Percentiles rank a stretch among this genome's conserved stretches.
These are phyloP conservation scores for Spodoptera picta DNA, from an alignment of 2,888 invertebrate genomes.

Conservation along the genomic window DNA sequence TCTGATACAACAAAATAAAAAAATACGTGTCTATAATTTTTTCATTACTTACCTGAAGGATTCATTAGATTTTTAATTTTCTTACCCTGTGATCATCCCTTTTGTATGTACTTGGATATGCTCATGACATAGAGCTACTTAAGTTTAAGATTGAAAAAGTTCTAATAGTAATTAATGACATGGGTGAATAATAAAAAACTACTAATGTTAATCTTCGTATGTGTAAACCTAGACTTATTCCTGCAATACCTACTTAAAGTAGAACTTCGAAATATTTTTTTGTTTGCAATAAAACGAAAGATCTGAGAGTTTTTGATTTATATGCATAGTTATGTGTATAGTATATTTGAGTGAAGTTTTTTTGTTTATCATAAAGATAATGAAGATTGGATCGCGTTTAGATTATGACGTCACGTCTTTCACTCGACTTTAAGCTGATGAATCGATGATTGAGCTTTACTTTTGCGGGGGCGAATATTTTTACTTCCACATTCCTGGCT, in stretches of 20 bases:
- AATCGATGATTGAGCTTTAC: constrained; percentile 21
- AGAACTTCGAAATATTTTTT: constrained; percentile 7
- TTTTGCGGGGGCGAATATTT: constrained; percentile 18
- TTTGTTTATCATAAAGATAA: constrained; percentile 31
- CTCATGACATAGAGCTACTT: no score
- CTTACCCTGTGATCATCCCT: no score
- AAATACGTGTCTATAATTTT: no score
- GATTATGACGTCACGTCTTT: constrained; percentile 16
- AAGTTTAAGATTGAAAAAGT: no score
- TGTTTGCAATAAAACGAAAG: constrained; percentile 9
- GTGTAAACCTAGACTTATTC: no score
- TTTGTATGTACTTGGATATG: no score
- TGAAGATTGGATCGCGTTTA: constrained; percentile 17
- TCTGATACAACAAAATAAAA: no score
- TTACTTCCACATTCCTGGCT: constrained; percentile 29
- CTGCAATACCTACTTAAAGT: neutral
- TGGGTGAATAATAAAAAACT: no score
- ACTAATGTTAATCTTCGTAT: no score
- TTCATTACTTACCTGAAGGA: no score
- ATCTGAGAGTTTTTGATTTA: constrained; percentile 45
- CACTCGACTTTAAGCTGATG: constrained; percentile 8
- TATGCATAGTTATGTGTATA: constrained; percentile 1
- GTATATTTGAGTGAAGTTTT: constrained; percentile 8
- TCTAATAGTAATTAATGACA: no score
- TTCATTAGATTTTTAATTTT: no score